Evolutionary conservation across 2,888 invertebrate species (phyloP).

Genomic region (Polydrusus pterygomalis): DNA sequence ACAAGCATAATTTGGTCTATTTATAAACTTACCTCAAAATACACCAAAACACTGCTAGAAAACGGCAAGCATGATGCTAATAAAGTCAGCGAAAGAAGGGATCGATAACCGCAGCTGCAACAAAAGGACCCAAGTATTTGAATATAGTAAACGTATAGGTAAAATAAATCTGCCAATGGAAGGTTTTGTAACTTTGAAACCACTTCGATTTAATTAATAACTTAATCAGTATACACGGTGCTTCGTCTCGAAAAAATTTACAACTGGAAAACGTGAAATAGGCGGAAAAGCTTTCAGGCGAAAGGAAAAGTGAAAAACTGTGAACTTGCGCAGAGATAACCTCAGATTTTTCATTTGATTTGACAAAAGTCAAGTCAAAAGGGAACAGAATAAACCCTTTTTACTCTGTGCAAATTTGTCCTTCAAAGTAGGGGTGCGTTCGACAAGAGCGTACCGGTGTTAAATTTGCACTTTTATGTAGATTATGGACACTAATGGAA

Average conservation of each 20-base stretch:
- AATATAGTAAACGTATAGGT: not conserved
- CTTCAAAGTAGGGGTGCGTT: too few species aligned
- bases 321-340: constrained; percentile 2
- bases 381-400: too few species aligned
- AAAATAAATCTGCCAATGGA: not conserved
- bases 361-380: too few species aligned
- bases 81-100: constrained; percentile 42
- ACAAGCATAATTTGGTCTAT: too few species aligned
- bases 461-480: too few species aligned
- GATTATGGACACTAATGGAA: too few species aligned
- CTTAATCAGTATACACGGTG: not conserved
- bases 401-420: too few species aligned
- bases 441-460: too few species aligned
- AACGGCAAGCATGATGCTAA: constrained; percentile 60
- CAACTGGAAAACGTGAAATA: constrained; percentile 19
- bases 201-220: not conserved
- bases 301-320: constrained; percentile 18
- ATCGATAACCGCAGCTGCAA: constrained; percentile 45
- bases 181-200: not conserved
- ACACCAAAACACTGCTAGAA: constrained; percentile 63
- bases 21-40: constrained; percentile 57
- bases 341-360: constrained; percentile 4
- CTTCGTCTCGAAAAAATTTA: not conserved
- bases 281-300: constrained; percentile 6
- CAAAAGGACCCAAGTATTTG: constrained; percentile 10